Conservation (phyloP, 2,888 invertebrate genomes). For the Agrilus cyanescens region DNA sequence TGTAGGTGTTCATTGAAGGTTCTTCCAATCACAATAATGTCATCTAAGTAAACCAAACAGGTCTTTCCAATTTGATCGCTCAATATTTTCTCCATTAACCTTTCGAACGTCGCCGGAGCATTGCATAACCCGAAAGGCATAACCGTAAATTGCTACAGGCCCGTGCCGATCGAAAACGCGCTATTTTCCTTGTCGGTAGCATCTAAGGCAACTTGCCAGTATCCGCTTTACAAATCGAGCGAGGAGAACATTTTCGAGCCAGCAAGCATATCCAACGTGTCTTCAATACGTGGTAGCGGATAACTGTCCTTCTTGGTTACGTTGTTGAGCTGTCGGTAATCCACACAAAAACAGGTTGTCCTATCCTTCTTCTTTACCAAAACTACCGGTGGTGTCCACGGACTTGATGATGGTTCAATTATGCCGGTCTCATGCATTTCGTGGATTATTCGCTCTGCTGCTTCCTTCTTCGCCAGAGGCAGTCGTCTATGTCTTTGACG, state of each 20-base stretch:
- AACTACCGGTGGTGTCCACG: too few species aligned
- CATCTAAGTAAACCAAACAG: constrained; percentile 16
- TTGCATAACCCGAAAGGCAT: constrained; percentile 19
- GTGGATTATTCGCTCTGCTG: too few species aligned
- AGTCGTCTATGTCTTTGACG: too few species aligned
- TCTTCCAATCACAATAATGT: constrained; percentile 14
- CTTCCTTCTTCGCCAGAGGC: too few species aligned
- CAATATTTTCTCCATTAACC: constrained; percentile 15
- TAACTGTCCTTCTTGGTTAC: constrained; percentile 14
- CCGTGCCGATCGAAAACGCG: constrained; percentile 15
- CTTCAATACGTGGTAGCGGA: constrained; percentile 17
- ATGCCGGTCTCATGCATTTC: too few species aligned
- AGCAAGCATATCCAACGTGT: constrained; percentile 13
- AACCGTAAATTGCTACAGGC: constrained; percentile 17
- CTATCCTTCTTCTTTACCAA: too few species aligned
- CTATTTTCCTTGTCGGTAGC: constrained; percentile 13
- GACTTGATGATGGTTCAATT: too few species aligned
- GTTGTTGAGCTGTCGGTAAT: constrained; percentile 12
- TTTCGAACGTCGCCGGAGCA: constrained; percentile 17
- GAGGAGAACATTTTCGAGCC: constrained; percentile 14
- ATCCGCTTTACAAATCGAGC: constrained; percentile 17
- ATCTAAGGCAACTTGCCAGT: constrained; percentile 14
- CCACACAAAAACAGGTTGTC: constrained; percentile 8
- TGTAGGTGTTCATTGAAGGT: constrained; percentile 13
- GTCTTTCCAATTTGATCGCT: constrained; percentile 15